phyloP scores from a whole-genome alignment of 2,113 vertebrate genomes.

The Chlamydotis undulata region DNA sequence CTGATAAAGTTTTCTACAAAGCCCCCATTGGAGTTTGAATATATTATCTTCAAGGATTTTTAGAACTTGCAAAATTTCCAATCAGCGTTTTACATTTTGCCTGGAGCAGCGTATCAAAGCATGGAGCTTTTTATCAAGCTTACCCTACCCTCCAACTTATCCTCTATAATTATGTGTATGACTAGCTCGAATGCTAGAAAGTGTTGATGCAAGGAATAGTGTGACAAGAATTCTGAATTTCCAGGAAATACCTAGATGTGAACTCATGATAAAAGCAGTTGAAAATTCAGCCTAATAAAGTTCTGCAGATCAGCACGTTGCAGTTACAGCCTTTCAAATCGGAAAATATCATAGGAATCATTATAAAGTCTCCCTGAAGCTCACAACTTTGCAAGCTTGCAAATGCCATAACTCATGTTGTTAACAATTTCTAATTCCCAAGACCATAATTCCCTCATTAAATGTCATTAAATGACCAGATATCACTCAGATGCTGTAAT shows the following conservation, averaged over 20 bases:
- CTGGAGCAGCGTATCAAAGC: conserved; percentile 50
- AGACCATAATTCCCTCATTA: not conserved
- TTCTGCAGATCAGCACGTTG: not conserved
- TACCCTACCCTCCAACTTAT: conserved; percentile 2
- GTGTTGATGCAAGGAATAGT: not conserved
- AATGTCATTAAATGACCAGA: not conserved
- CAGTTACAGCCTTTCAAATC: not conserved
- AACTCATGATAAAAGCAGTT: not conserved
- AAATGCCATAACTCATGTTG: not conserved
- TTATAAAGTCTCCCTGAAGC: not conserved
- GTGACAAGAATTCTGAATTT: conserved; percentile 26
- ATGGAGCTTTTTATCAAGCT: conserved; percentile 40
- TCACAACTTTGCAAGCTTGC: not conserved
- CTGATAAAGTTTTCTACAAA: conserved; percentile 39
- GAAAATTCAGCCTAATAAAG: not conserved
- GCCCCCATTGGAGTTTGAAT: not conserved
- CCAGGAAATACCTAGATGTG: conserved; percentile 4
- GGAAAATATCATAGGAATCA: not conserved
- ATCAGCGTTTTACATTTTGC: conserved; percentile 34
- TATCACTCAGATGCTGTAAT: not conserved
- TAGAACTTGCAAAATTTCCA: conserved; percentile 48
- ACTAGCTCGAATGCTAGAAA: not conserved
- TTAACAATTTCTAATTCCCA: not conserved
- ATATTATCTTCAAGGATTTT: conserved; percentile 58
- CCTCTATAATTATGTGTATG: not conserved